phyloP scores from a whole-genome alignment of 2,888 invertebrate genomes.

The Entomobrya multifasciata region DNA sequence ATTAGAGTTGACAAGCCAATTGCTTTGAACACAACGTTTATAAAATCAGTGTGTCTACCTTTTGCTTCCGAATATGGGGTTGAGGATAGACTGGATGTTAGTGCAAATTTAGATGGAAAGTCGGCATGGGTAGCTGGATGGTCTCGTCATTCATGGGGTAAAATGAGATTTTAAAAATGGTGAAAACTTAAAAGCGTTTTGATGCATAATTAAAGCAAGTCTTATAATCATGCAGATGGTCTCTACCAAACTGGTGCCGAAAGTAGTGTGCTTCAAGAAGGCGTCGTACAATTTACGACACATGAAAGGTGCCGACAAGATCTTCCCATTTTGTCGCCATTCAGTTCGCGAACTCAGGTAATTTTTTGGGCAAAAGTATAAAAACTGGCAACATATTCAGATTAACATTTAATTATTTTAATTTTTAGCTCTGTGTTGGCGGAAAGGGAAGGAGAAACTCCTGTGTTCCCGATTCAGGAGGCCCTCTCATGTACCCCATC shows the following conservation, averaged over 20 bases:
- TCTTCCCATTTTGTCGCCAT: constrained; percentile 35
- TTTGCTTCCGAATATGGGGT: constrained; percentile 42
- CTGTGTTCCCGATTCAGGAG: constrained; percentile 70
- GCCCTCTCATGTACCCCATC: constrained; percentile 61
- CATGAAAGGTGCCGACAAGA: constrained; percentile 54
- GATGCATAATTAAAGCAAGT: too few relatives aligned
- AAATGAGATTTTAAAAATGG: background rate
- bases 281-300: constrained; percentile 57
- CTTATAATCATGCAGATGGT: constrained; percentile 19
- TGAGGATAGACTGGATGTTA: constrained; percentile 32
- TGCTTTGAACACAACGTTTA: constrained; percentile 51
- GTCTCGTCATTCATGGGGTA: constrained; percentile 65
- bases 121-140: constrained; percentile 70
- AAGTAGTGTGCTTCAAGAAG: constrained; percentile 47
- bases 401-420: background rate
- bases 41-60: constrained; percentile 46
- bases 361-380: background rate
- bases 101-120: constrained; percentile 54
- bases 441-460: constrained; percentile 60
- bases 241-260: constrained; percentile 1
- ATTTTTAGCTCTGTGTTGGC: constrained; percentile 70
- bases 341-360: constrained; percentile 42
- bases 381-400: background rate
- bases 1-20: constrained; percentile 61
- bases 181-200: too few relatives aligned